phyloP scores from a whole-genome alignment of 2,113 vertebrate genomes.

The Barbus barbus region DNA sequence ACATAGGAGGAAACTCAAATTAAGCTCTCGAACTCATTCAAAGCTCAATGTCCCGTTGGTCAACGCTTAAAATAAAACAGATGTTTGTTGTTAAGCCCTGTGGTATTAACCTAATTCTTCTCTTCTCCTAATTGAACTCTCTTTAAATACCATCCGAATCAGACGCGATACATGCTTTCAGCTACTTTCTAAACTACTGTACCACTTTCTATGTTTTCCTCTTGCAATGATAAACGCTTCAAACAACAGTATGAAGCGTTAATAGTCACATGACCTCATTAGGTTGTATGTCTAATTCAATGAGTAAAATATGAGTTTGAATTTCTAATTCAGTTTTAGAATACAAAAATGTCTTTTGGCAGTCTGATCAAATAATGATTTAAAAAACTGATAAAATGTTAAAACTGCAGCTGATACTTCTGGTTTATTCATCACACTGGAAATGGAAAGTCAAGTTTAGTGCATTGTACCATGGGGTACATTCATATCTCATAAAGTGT shows the following conservation, averaged over 20 bases:
- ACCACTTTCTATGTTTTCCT: neutral
- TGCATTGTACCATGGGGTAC: neutral
- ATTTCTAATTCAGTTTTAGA: neutral
- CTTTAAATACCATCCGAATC: neutral
- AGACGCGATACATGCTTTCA: neutral
- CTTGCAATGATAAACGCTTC: neutral
- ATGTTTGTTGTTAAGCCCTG: slow-evolving; percentile 30
- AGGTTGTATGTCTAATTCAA: neutral
- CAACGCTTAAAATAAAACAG: slow-evolving; percentile 33
- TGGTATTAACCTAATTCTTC: slow-evolving; percentile 27
- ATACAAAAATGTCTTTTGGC: neutral
- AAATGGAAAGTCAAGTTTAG: slow-evolving; percentile 1
- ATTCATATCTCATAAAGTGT: neutral
- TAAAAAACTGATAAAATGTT: neutral
- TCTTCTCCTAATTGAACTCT: slow-evolving; percentile 20
- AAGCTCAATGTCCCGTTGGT: slow-evolving; percentile 34
- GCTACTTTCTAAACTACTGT: neutral
- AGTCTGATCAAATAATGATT: neutral
- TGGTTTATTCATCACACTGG: neutral
- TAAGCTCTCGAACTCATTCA: slow-evolving; percentile 36
- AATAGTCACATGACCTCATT: neutral
- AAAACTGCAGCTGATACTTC: neutral
- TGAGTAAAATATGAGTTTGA: neutral
- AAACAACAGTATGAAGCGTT: neutral
- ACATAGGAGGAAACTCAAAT: slow-evolving; percentile 24